A percentile compares a stretch with the other conserved stretches of the same genome.
Evolutionary conservation across 2,113 vertebrate species (phyloP).

Genomic region (Myotis yumanensis): DNA sequence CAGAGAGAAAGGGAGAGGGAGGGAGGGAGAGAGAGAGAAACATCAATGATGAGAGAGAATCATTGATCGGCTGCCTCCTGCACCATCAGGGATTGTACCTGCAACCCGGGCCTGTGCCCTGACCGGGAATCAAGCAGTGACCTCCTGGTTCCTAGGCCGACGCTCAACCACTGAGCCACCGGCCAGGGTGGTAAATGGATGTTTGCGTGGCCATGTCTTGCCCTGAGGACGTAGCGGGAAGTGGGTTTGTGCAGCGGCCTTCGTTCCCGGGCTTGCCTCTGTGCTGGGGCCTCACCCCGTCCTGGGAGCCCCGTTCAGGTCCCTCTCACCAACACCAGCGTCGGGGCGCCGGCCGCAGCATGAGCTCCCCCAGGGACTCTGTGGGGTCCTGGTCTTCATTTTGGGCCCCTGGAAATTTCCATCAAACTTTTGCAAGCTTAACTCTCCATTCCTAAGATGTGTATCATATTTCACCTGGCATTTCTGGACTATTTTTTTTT

Average conservation of each 20-base stretch:
- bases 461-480: neutral
- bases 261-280: accelerated
- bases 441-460: neutral
- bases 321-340: neutral
- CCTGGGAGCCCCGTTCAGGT: neutral
- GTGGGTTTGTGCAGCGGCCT: neutral
- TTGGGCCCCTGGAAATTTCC: conserved; percentile 48
- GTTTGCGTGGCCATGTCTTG: accelerated
- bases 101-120: too few relatives aligned
- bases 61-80: too few relatives aligned
- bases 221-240: accelerated
- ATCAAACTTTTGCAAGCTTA: neutral
- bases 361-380: neutral
- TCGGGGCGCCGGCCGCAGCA: neutral
- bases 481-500: neutral
- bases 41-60: too few relatives aligned
- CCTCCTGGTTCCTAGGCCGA: too few relatives aligned
- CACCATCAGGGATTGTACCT: too few relatives aligned
- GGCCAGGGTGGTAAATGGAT: neutral
- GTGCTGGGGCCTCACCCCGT: too few relatives aligned
- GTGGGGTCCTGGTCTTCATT: conserved; percentile 1
- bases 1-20: neutral
- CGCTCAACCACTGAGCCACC: neutral
- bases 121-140: too few relatives aligned
- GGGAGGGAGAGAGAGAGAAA: neutral